A percentile compares a stretch with the other conserved stretches of the same genome.
Conservation (phyloP, 2,113 vertebrate genomes). For the Stigmatopora argus region DNA sequence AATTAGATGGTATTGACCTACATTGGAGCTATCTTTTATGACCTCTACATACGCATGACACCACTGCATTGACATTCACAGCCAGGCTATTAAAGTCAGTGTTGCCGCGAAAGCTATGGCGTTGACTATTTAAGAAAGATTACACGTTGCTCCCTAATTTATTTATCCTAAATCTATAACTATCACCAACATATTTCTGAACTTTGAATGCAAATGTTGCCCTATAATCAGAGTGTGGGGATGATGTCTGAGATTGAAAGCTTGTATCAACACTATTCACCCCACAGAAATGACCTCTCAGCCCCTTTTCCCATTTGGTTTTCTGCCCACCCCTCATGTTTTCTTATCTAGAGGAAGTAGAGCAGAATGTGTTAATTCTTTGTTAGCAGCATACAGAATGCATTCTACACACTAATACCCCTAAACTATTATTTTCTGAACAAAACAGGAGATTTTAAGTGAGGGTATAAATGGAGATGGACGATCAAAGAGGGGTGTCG, state of each 20-base stretch:
- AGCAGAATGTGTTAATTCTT: slow-evolving; percentile 39
- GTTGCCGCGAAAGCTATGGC: too few species aligned
- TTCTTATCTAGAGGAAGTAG: slow-evolving; percentile 11
- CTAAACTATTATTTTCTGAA: slow-evolving; percentile 14
- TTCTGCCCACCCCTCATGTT: neutral
- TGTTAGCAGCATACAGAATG: slow-evolving; percentile 3
- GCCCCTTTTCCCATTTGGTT: neutral
- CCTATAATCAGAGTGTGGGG: neutral
- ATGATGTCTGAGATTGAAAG: neutral
- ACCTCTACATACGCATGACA: neutral
- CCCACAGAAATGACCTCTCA: neutral
- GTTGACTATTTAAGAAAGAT: too few species aligned
- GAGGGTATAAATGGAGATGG: slow-evolving; percentile 27
- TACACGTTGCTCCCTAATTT: too few species aligned
- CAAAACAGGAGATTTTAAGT: slow-evolving; percentile 41
- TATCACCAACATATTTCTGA: neutral
- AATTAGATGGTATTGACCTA: slow-evolving; percentile 25
- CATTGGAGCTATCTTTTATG: slow-evolving; percentile 10
- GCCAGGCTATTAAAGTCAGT: neutral
- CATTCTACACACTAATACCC: neutral
- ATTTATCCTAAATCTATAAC: neutral
- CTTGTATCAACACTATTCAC: neutral
- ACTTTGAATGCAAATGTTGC: neutral
- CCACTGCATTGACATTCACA: neutral
- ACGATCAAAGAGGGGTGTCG: slow-evolving; percentile 10